These are phyloP conservation scores for Toxotes lorentzi DNA, from an alignment of 2,797 vertebrate species.

Conservation along the genomic window DNA sequence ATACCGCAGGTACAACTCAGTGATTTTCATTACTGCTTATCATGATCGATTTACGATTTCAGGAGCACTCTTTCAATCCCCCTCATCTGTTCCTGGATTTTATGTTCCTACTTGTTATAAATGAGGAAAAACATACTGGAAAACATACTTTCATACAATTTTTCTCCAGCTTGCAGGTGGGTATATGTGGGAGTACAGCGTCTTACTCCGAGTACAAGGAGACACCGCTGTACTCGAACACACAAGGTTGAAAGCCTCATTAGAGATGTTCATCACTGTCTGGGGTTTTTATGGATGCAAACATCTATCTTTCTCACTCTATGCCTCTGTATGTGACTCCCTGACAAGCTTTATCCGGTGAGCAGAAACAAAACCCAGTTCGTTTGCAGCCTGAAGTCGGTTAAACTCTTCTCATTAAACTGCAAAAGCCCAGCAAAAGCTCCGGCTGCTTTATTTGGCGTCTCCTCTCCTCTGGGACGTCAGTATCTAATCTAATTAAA, in stretches of 20 bases:
- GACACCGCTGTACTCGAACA: conserved; percentile 6
- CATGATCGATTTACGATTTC: conserved; percentile 42
- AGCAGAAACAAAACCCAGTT: conserved; percentile 30
- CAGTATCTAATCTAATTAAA: conserved; percentile 37
- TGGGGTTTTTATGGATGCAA: conserved; percentile 36
- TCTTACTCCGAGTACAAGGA: conserved; percentile 10
- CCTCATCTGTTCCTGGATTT: conserved; percentile 23
- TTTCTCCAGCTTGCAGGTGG: conserved; percentile 19
- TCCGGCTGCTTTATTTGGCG: conserved; percentile 30
- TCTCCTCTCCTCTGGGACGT: conserved; percentile 24
- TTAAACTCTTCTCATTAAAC: conserved; percentile 60
- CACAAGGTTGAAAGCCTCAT: conserved; percentile 45
- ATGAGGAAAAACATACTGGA: neutral
- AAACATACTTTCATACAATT: neutral
- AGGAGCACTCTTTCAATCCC: neutral
- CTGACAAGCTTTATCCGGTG: conserved; percentile 13
- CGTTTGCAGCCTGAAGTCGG: conserved; percentile 35
- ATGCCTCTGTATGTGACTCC: conserved; percentile 24
- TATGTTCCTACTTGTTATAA: conserved; percentile 13
- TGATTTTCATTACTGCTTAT: conserved; percentile 55
- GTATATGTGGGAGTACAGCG: conserved; percentile 18
- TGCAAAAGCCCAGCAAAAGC: conserved; percentile 31
- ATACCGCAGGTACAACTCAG: conserved; percentile 47
- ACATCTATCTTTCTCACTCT: conserved; percentile 24
- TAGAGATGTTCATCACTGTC: conserved; percentile 56